These are phyloP conservation scores for Garra rufa DNA, from an alignment of 2,113 vertebrate genomes.

Conservation along the genomic window DNA sequence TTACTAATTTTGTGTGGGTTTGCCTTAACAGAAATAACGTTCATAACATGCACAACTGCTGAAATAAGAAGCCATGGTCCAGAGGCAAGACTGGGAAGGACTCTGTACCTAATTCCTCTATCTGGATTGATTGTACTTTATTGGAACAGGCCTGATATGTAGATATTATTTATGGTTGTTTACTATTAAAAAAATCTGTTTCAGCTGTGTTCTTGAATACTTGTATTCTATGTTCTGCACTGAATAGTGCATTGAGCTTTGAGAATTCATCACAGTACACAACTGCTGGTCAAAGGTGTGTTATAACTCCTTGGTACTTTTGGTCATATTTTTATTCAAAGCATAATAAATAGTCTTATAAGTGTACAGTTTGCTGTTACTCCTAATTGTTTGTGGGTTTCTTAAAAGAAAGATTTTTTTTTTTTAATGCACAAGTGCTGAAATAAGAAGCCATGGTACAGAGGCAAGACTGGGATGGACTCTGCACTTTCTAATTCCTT, in stretches of 20 bases:
- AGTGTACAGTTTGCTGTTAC: too few relatives aligned
- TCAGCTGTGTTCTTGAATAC: too few relatives aligned
- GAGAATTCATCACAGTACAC: neutral
- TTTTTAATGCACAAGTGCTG: neutral
- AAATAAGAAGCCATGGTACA: neutral
- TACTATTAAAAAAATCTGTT: too few relatives aligned
- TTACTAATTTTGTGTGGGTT: neutral
- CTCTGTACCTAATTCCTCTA: neutral
- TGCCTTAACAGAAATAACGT: neutral
- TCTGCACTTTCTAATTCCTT: neutral
- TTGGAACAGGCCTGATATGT: too few relatives aligned
- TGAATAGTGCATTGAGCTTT: too few relatives aligned
- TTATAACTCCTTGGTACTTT: too few relatives aligned
- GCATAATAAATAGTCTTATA: neutral
- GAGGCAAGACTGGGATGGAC: neutral
- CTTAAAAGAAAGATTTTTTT: neutral
- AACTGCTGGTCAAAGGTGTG: conserved; percentile 29
- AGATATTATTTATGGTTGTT: too few relatives aligned
- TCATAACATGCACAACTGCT: neutral
- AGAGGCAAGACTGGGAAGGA: neutral
- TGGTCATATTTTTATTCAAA: neutral
- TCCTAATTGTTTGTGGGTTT: neutral
- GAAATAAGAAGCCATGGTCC: neutral
- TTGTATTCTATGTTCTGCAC: too few relatives aligned
- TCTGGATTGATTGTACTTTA: neutral